Evolutionary conservation across 2,888 invertebrate species (phyloP).

Genomic region (Macrophya alboannulata): DNA sequence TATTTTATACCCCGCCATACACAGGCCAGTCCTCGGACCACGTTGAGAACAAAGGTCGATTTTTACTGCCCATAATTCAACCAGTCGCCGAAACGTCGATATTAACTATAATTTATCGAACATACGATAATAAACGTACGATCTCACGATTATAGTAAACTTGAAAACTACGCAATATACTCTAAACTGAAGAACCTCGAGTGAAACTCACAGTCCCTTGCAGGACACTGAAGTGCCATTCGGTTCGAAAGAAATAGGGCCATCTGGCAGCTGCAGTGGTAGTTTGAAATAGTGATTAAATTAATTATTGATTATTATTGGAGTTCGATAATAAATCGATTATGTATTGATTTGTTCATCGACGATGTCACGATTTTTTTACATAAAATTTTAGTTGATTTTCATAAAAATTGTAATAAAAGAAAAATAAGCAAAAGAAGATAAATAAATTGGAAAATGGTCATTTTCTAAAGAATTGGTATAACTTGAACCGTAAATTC

Average conservation of each 20-base stretch:
- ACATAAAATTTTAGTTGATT: background rate
- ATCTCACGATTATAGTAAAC: constrained; percentile 29
- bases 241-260: constrained; percentile 27
- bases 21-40: no score
- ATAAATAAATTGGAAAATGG: background rate
- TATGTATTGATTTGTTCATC: background rate
- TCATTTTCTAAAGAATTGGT: background rate
- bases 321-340: background rate
- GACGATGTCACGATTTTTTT: background rate
- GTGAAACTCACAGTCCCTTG: background rate
- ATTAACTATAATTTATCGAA: constrained; percentile 27
- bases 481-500: background rate
- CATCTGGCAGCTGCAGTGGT: constrained; percentile 10
- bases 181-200: background rate
- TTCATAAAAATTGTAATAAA: background rate
- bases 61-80: constrained; percentile 26
- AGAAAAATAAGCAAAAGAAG: background rate
- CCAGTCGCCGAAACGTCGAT: constrained; percentile 26
- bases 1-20: background rate
- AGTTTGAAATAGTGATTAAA: constrained; percentile 5
- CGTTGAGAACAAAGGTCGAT: background rate
- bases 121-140: constrained; percentile 20
- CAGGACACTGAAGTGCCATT: background rate
- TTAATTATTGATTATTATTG: background rate
- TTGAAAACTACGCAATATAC: constrained; percentile 16